These are phyloP conservation scores for Pleuronectes platessa DNA, from an alignment of 2,113 vertebrate species.

Conservation along the genomic window DNA sequence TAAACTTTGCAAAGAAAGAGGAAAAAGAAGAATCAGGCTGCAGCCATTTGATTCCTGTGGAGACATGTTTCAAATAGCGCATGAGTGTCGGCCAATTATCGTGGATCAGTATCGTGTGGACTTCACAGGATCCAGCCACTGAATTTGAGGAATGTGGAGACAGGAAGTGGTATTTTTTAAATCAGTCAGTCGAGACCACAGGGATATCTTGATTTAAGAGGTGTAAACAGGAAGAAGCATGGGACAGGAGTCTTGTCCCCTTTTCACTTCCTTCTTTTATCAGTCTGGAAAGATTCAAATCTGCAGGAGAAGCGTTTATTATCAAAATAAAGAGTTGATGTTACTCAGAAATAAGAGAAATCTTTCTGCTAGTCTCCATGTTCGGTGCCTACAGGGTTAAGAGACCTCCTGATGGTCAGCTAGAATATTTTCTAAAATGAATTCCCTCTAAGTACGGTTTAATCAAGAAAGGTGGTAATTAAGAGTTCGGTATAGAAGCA, in stretches of 20 bases:
- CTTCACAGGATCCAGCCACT: background rate
- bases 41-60: too few species aligned
- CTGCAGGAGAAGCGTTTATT: too few species aligned
- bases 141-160: background rate
- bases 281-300: too few species aligned
- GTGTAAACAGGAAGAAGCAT: background rate
- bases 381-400: background rate
- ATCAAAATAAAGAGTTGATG: too few species aligned
- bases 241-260: background rate
- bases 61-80: too few species aligned
- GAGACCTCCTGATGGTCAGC: background rate
- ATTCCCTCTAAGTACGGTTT: constrained; percentile 14
- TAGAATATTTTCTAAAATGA: constrained; percentile 15
- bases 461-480: constrained; percentile 40
- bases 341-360: background rate
- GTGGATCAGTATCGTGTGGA: background rate
- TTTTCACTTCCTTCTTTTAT: background rate
- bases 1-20: too few species aligned
- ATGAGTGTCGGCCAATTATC: background rate
- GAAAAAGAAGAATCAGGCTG: too few species aligned
- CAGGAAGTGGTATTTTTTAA: background rate
- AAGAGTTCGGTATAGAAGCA: constrained; percentile 4
- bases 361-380: background rate
- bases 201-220: background rate
- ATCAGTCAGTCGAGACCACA: background rate